Base-by-base conservation (phyloP, 53 echinoderm and acorn worm species). In the Paracentrotus lividus region DNA sequence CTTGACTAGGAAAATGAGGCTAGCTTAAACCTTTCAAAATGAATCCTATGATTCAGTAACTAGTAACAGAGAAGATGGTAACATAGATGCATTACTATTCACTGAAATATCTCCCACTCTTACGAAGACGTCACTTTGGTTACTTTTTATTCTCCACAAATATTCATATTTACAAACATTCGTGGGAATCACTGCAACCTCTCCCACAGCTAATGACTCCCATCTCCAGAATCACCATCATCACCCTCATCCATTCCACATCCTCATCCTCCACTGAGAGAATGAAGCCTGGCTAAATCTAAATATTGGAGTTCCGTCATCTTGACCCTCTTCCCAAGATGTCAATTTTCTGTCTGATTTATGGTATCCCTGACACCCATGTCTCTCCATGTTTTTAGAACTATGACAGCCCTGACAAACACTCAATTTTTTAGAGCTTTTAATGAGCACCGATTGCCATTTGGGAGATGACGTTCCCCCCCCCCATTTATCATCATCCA, bases 381-480 rank as follows among this genome's bases (percentile, higher is more conserved):
- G 38, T 23, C 88, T 38, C 53, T 34, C 58, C 31, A 20, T 88
- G 88, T 88, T 88, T 88, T 88, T 56, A 53, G 42, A 88, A 53
- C 54, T 12, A 29, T 88, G 88, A 88, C 88, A 88, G 88, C 88
- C 57, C 53, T 88, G 88, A 53, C 88, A 88, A 88, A 88, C 88
- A 88, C 29, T 88, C 88, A 88, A 54, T 88, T 88, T 88, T 88
- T 56, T 88, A 32, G 38, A 88, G 88, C 33, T 56, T 88, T 88
- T 88, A 88, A 88, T 58, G 88, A 88, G 59, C 84, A 13, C 51
- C 40, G 72, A 72, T 72, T 38, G 72, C 72, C 72, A 3, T 38
- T 72, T 40, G 72, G 72, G 72, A 72, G 40, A 72, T 0, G 40
- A 72, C 32, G 8, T 18, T 72, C 72, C 20, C 40, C 72, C 72